Percentiles rank a stretch among this genome's conserved stretches.
Evolutionary conservation across 2,797 vertebrate species (phyloP).

Genomic region (Cyprinodon diabolis): DNA sequence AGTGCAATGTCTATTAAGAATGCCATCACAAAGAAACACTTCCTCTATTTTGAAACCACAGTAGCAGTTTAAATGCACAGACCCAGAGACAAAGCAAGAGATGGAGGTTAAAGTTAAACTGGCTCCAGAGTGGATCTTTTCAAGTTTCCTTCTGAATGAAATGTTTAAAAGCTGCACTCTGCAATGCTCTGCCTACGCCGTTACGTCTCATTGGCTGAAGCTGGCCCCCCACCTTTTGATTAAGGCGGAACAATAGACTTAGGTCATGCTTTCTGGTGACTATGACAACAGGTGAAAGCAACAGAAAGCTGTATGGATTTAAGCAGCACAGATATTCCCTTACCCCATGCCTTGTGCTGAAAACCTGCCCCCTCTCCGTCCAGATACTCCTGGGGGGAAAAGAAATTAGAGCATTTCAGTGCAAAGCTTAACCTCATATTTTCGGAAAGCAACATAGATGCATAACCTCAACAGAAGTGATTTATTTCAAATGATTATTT

Average conservation of each 20-base stretch:
- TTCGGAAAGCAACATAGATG: neutral
- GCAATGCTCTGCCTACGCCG: conserved; percentile 37
- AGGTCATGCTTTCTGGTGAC: conserved; percentile 75
- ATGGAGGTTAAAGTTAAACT: conserved; percentile 7
- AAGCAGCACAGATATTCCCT: conserved; percentile 75
- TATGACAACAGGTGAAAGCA: conserved; percentile 78
- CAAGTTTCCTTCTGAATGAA: conserved; percentile 37
- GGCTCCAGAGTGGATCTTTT: conserved; percentile 17
- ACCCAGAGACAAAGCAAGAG: conserved; percentile 29
- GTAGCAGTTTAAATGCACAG: conserved; percentile 16
- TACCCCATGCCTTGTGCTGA: conserved; percentile 99
- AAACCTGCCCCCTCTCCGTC: conserved; percentile 94
- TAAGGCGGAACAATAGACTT: conserved; percentile 70
- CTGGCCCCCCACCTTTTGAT: conserved; percentile 61
- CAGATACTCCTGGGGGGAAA: conserved; percentile 71
- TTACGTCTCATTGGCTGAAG: conserved; percentile 50
- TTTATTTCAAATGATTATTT: conserved; percentile 32
- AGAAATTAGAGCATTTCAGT: conserved; percentile 18
- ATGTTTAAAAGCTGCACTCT: conserved; percentile 35
- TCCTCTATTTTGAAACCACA: conserved; percentile 35
- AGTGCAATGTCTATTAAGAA: neutral
- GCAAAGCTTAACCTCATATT: conserved; percentile 10
- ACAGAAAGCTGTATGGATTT: conserved; percentile 62
- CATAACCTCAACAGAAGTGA: neutral
- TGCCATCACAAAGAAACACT: conserved; percentile 20